Evolutionary conservation across 1,140 invertebrate genomes (phyloP).

Genomic region (Macrosteles quadrilineatus): DNA sequence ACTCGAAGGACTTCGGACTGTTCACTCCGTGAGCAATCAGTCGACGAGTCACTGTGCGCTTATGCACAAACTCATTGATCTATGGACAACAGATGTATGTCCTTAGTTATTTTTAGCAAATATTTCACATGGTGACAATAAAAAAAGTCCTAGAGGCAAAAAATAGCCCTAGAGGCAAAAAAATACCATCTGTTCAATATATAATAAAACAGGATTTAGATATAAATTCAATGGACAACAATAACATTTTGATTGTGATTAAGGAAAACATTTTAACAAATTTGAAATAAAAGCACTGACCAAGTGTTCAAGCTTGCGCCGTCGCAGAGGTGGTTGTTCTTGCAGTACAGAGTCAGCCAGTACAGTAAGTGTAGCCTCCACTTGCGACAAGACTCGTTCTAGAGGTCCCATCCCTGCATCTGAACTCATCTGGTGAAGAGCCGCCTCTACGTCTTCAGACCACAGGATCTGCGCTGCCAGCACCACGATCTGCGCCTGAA

Average conservation of each 20-base stretch:
- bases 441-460: slow-evolving; percentile 94
- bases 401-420: slow-evolving; percentile 62
- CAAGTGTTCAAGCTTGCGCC: slow-evolving; percentile 96
- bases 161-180: too few species aligned
- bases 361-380: slow-evolving; percentile 91
- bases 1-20: slow-evolving; percentile 90
- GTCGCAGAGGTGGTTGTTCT: slow-evolving; percentile 91
- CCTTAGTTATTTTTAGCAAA: too few species aligned
- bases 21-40: slow-evolving; percentile 84
- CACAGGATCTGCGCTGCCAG: slow-evolving; percentile 96
- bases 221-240: too few species aligned
- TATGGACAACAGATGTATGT: too few species aligned
- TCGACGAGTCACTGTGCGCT: slow-evolving; percentile 91
- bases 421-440: slow-evolving; percentile 62
- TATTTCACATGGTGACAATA: too few species aligned
- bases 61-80: slow-evolving; percentile 99
- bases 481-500: slow-evolving; percentile 91
- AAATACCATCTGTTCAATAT: too few species aligned
- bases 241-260: too few species aligned
- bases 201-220: too few species aligned
- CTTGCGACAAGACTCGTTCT: slow-evolving; percentile 76
- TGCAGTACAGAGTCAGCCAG: slow-evolving; percentile 97
- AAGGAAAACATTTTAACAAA: too few species aligned
- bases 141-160: too few species aligned
- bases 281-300: slow-evolving; percentile 57